Evolutionary conservation across 2,113 vertebrate genomes (phyloP), one percentile per base, ranked within the genome.

Genomic region (Pteropus alecto): DNA sequence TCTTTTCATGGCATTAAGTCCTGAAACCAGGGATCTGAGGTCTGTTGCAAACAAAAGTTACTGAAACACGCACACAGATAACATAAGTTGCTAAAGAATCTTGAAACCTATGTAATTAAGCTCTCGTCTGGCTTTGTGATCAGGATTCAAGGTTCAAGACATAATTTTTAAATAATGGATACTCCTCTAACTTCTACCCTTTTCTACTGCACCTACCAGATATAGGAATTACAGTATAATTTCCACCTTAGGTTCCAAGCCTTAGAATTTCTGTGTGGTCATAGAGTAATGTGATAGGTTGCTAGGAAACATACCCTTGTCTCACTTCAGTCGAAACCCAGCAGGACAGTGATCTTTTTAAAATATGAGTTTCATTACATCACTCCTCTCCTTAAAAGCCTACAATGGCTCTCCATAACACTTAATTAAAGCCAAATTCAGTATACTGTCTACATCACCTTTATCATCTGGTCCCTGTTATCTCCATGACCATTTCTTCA

Each of bases 371-470:
- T 28, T 48, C 11, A 21, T 54, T 28, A 22, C 6, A 5, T 38
- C 30, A 11, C 3, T 68, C 12, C 6, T 46, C 51, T 63, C 61
- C 33, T 81, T 60, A 41, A 22, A 76, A 76, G 33, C 38, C 61
- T 60, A 10, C 21, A 41, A 5, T 22, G 18, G 21, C 54, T 87
- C 24, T 13, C 19, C 3, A 15, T 33, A 9, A 76, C 41, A 16
- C 60, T 33, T 51, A 81, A 79, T 63, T 54, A 46, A 61, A 63
- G 43, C 26, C 51, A 26, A 65, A 26, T 65, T 74, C 30, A 73
- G 15, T 12, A 3, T 28, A 21, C 0, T 26, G 3, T 87, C 33
- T 28, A 4, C 0, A 6, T 43, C 18, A 3, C 38, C 18, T 12
- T 35, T 7, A 10, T 73, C 15, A 15, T n/a, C 68, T 71, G 35